Conservation (phyloP, 2,113 vertebrate species). For the Lichenostomus cassidix region DNA sequence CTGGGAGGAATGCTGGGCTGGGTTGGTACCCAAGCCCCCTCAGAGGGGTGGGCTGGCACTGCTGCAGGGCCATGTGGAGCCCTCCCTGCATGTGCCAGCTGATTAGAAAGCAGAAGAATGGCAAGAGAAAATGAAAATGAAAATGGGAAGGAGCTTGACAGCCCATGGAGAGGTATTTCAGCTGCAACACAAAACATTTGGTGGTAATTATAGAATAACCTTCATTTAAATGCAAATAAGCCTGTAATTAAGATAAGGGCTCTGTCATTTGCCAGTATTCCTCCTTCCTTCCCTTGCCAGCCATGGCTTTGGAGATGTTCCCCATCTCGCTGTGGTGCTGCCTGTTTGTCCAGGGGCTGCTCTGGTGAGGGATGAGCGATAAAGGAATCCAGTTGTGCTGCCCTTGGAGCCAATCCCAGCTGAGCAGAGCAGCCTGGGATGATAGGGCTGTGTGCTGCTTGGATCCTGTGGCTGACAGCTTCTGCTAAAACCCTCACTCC, state of each 20-base stretch:
- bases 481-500: not conserved
- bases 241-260: constrained; percentile 85
- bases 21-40: not conserved
- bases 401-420: constrained; percentile 43
- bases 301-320: constrained; percentile 66
- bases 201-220: constrained; percentile 83
- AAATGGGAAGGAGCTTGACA: constrained; percentile 77
- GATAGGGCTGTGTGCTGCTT: not conserved
- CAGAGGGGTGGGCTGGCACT: not conserved
- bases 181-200: constrained; percentile 80
- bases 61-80: not conserved
- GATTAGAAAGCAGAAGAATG: constrained; percentile 76
- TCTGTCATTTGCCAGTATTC: constrained; percentile 75
- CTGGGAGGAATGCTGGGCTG: not conserved
- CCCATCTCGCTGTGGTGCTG: constrained; percentile 61
- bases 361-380: not conserved
- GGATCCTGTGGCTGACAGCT: not conserved
- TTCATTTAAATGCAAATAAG: constrained; percentile 87
- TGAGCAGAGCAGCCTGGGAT: not conserved
- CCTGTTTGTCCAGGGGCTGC: constrained; percentile 44
- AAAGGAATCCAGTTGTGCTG: constrained; percentile 20
- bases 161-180: constrained; percentile 81
- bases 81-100: constrained; percentile 49
- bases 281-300: constrained; percentile 43
- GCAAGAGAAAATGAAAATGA: constrained; percentile 73